Base-by-base conservation (phyloP, 2,113 vertebrate genomes). In the Colius striatus region DNA sequence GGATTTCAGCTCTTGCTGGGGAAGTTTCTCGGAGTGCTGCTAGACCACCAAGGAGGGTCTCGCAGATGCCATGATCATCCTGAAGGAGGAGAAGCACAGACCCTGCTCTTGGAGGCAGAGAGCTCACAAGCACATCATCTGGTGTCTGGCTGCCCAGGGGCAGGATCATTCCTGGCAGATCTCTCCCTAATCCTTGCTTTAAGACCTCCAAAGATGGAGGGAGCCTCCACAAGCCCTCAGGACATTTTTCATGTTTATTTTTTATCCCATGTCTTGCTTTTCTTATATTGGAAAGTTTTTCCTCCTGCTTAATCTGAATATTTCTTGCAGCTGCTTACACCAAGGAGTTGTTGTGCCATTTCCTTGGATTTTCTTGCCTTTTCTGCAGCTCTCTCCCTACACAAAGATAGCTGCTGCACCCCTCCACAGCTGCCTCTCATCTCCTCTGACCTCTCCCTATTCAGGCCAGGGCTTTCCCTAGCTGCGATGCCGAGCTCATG, bases 191-290 rank as follows among this genome's bases (percentile, higher is more conserved):
- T 92, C 91, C 38, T 1, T 5, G 1, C 65, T 95, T 89, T 53
- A 34, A 84, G 95, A 95, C 96, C 95, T 92, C 89, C 95, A 60
- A 91, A 92, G 89, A 71, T 51, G 92, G 83, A 90, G 14, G 43
- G 63, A 90, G 79, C 79, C 58, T 88, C 82, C 75, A 38, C 8
- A 5, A 92, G 41, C 51, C 85, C 48, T 11, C 22, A 13, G 74
- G 48, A 72, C 57, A 17, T 25, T 22, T 2, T 32, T 13, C 14
- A 9, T 10, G 15, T n/a, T 12, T 45, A 54, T 67, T 47, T 62
- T 53, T 45, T 27, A 11, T 1, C 2, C 16, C 0, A 0, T 20
- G 14, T 53, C 67, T 62, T 32, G 47, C 50, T 91, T 41, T 82
- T 63, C 71, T 83, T 50, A 16, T 41, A 76, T 82, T 15, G 47